Conservation (phyloP, 2,113 vertebrate species). For the Fulica atra region DNA sequence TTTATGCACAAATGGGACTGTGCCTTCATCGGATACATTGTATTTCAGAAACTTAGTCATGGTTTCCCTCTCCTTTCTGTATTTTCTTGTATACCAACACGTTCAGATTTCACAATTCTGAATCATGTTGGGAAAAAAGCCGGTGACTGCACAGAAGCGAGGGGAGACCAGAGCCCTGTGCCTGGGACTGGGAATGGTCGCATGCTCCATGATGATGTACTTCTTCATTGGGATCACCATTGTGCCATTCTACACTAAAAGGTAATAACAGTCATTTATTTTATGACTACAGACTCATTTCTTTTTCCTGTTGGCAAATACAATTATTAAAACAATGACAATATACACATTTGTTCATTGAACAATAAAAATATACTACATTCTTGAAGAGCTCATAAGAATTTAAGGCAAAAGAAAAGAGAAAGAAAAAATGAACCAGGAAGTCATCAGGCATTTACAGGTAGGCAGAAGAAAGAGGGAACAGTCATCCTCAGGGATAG, state of each 20-base stretch:
- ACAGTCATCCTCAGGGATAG: background rate
- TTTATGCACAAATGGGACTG: background rate
- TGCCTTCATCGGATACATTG: accelerated
- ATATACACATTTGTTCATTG: background rate
- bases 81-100: constrained; percentile 17
- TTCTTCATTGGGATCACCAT: constrained; percentile 76
- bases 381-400: background rate
- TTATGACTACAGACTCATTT: background rate
- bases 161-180: constrained; percentile 80
- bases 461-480: background rate
- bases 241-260: constrained; percentile 75
- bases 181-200: constrained; percentile 77
- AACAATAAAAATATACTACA: background rate
- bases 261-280: constrained; percentile 49
- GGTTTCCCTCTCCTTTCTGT: background rate
- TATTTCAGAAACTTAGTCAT: background rate
- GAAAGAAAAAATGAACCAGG: background rate
- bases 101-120: background rate
- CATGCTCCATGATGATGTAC: constrained; percentile 76
- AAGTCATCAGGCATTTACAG: background rate
- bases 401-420: background rate
- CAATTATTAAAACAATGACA: background rate
- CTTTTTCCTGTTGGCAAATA: background rate
- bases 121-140: constrained; percentile 75
- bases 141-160: constrained; percentile 79